Percentiles rank a stretch among this genome's conserved stretches.
Conservation (phyloP, 1,140 invertebrate genomes). For the Rhyzopertha dominica region DNA sequence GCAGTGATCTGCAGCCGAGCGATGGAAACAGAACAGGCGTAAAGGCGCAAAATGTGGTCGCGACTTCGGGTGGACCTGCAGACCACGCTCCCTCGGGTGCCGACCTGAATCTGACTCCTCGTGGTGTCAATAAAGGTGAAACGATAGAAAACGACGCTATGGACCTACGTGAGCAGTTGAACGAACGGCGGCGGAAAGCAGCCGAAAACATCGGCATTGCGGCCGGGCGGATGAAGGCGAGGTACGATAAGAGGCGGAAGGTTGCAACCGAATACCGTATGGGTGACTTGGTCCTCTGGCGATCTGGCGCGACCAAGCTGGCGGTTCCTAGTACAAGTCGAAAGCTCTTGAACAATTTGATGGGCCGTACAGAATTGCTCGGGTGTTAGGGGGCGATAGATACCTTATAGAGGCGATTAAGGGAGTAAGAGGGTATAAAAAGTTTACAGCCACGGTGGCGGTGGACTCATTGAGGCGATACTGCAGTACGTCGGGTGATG, state of each 20-base stretch:
- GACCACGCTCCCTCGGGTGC: too few species aligned
- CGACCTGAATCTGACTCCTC: too few species aligned
- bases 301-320: constrained; percentile 1
- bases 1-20: too few species aligned
- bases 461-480: constrained; percentile 14
- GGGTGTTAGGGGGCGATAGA: constrained; percentile 35
- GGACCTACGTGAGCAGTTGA: too few species aligned
- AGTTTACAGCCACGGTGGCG: constrained; percentile 13
- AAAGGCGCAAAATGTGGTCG: background rate
- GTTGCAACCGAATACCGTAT: constrained; percentile 12
- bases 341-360: constrained; percentile 14
- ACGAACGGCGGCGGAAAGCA: too few species aligned
- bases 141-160: constrained; percentile 2
- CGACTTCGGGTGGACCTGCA: too few species aligned
- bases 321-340: constrained; percentile 8
- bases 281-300: constrained; percentile 21
- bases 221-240: constrained; percentile 10
- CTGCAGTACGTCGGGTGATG: background rate
- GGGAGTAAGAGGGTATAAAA: constrained; percentile 16
- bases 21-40: background rate
- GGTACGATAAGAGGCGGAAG: constrained; percentile 16
- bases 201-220: background rate
- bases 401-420: constrained; percentile 29
- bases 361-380: constrained; percentile 31
- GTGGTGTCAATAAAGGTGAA: background rate